A percentile compares a stretch with the other conserved stretches of the same genome.
These are phyloP conservation scores for Aphidoletes aphidimyza DNA, from an alignment of 2,888 invertebrate species.

Conservation along the genomic window DNA sequence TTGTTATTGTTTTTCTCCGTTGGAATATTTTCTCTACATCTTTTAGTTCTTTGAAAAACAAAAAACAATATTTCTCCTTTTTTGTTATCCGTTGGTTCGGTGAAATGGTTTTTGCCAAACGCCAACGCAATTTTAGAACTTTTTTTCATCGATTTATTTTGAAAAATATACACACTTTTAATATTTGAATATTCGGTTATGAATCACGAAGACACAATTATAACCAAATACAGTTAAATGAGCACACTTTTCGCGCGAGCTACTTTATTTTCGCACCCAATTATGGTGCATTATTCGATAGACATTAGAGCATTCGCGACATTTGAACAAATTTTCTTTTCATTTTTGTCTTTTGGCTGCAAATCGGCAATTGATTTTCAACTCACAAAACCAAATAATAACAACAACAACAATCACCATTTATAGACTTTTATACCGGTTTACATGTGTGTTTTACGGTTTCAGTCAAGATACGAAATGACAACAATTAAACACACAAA, in stretches of 20 bases:
- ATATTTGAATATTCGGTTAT: background rate
- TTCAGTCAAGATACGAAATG: background rate
- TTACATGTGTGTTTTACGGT: background rate
- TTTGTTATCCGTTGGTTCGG: constrained; percentile 15
- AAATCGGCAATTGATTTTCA: background rate
- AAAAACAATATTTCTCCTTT: background rate
- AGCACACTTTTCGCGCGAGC: constrained; percentile 42
- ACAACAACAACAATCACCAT: background rate
- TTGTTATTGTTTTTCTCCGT: background rate
- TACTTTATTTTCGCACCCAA: background rate
- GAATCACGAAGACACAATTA: background rate
- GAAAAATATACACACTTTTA: background rate
- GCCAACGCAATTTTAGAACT: background rate
- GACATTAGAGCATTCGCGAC: background rate
- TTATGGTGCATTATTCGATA: constrained; percentile 33
- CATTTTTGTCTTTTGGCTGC: constrained; percentile 17
- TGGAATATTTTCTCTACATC: background rate
- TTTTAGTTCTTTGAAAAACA: no score
- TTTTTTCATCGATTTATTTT: background rate
- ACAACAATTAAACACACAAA: background rate
- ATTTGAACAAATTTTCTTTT: background rate
- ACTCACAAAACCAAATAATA: background rate
- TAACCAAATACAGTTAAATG: background rate
- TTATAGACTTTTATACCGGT: background rate
- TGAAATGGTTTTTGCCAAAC: background rate